A percentile compares a stretch with the other conserved stretches of the same genome.
Conservation (phyloP, 2,113 vertebrate species). For the Scophthalmus maximus region DNA sequence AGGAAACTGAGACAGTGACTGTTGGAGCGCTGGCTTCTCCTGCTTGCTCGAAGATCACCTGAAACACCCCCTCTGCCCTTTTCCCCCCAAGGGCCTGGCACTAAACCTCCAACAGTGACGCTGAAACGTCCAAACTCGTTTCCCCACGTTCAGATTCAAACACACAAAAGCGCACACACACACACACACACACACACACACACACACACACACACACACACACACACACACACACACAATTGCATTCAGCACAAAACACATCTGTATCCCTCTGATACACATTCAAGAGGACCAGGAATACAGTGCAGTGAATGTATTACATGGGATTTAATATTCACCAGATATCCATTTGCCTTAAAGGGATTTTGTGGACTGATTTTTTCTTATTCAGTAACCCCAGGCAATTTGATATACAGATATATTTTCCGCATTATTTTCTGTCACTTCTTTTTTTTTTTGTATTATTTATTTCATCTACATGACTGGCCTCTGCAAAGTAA, state of each 20-base stretch:
- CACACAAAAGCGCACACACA: too few species aligned
- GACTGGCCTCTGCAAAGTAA: constrained; percentile 70
- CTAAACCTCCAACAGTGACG: constrained; percentile 72
- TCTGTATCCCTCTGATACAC: constrained; percentile 32
- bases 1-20: constrained; percentile 70
- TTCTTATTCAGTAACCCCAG: constrained; percentile 64
- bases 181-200: too few species aligned
- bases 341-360: constrained; percentile 78
- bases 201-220: not conserved
- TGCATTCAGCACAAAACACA: constrained; percentile 11
- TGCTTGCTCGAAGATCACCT: constrained; percentile 27
- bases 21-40: constrained; percentile 32
- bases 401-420: constrained; percentile 65
- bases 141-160: constrained; percentile 6
- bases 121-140: constrained; percentile 67
- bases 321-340: constrained; percentile 64
- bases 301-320: constrained; percentile 76
- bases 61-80: constrained; percentile 33
- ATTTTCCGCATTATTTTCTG: constrained; percentile 58
- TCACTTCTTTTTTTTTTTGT: constrained; percentile 52
- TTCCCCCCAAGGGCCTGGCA: constrained; percentile 51
- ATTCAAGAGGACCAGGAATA: constrained; percentile 60
- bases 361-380: constrained; percentile 73
- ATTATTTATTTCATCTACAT: constrained; percentile 79
- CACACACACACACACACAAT: too few species aligned